Base-by-base conservation (phyloP, 2,113 vertebrate species). In the Oophaga pumilio region DNA sequence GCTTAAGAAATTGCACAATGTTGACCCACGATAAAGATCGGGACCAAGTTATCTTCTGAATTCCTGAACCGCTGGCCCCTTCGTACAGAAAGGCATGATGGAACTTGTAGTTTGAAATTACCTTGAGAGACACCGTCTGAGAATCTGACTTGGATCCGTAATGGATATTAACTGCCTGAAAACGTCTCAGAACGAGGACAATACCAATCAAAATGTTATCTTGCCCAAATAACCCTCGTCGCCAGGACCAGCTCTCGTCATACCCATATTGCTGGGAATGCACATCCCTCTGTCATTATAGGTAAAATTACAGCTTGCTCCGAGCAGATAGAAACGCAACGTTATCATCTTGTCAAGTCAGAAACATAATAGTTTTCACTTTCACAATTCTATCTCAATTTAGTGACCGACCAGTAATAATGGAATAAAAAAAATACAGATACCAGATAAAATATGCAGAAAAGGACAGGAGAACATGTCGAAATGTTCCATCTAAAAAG, bases 301-400 rank as follows among this genome's bases (percentile, higher is more conserved):
- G 94, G 92, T 91, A 94, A 74, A 96, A 96, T 95, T 95, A 95
- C 71, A 95, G 94, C 92, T 93, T 94, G 93, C 90, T 94, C 91
- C 88, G 91, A 94, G 92, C 90, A 81, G 91, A 94, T 91, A 90
- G 94, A 93, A 94, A 91, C 90, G 94, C 93, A 93, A 93, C 94
- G 93, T 94, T 92, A 96, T 95, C 94, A 94, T 94, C 93, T 93
- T 90, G 92, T 95, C 95, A 95, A 93, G 91, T 90, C 92, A 91
- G 93, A 95, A 95, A 94, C 92, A 93, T 95, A 95, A 95, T 94
- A 92, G 94, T 95, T 94, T 95, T 94, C 93, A 94, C 93, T 95
- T 94, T 91, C 92, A 93, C 92, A 93, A 91, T 94, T 94, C 93
- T 94, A 91, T 94, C 94, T 94, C 95, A 94, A 93, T 95, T 94